Percentiles rank a stretch among this genome's conserved stretches.
These are phyloP conservation scores for Cynaeus angustus DNA, from an alignment of 2,888 invertebrate genomes.

Conservation along the genomic window DNA sequence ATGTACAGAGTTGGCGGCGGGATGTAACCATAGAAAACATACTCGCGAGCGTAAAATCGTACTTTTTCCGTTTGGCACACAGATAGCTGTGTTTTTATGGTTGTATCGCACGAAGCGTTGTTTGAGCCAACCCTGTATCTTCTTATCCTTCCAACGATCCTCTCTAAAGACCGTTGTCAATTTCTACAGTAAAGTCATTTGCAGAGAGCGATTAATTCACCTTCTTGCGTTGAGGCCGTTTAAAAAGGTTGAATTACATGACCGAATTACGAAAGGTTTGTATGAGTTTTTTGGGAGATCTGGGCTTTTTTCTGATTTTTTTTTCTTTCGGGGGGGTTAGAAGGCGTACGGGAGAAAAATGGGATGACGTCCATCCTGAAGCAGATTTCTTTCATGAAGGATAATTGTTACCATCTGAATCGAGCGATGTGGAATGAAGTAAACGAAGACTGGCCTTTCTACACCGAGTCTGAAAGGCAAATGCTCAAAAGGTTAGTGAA, in stretches of 20 bases:
- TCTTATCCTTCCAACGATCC: conserved; percentile 30
- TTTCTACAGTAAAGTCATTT: conserved; percentile 39
- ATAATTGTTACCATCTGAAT: conserved; percentile 92
- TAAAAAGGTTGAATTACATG: conserved; percentile 93
- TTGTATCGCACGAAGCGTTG: too few relatives aligned
- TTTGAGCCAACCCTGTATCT: not conserved
- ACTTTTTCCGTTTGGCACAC: not conserved
- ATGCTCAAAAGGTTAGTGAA: conserved; percentile 84
- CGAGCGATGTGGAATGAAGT: conserved; percentile 95
- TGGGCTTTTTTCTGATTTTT: not conserved
- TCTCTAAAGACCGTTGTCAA: conserved; percentile 8
- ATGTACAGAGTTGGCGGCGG: conserved; percentile 1
- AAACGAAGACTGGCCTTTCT: conserved; percentile 95
- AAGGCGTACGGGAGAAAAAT: conserved; percentile 89
- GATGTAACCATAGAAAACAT: too few relatives aligned
- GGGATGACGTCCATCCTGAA: conserved; percentile 85
- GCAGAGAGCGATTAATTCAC: conserved; percentile 90
- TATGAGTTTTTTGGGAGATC: conserved; percentile 3
- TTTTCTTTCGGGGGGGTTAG: conserved; percentile 78
- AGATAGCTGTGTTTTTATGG: not conserved
- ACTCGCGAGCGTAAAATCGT: not conserved
- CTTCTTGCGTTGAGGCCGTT: conserved; percentile 93
- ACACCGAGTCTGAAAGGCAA: conserved; percentile 90
- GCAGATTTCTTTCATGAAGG: conserved; percentile 87
- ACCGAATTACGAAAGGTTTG: conserved; percentile 85